Evolutionary conservation across 2,113 vertebrate species (phyloP), one percentile per base, ranked within the genome.

Genomic region (Megaleporinus macrocephalus): DNA sequence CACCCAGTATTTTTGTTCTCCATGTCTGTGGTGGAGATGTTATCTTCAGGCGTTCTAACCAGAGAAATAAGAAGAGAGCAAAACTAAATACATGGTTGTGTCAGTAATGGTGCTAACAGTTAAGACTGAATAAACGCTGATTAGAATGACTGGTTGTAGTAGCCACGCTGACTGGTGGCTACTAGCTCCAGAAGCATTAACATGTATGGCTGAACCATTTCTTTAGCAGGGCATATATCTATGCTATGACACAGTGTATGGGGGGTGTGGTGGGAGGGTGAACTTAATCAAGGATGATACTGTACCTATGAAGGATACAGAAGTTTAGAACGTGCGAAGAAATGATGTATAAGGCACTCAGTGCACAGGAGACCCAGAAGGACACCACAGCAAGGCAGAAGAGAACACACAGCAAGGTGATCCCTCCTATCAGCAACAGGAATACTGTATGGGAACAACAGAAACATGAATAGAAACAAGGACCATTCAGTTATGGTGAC

Each of bases 221-320:
- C 3, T 55, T 57, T 22, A 57, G 6, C 18, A 68, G 29, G 33
- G 30, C 20, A 22, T 36, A 41, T 68, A 20, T 22, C 16, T 41
- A 12, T 12, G 30, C 14, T 27, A 36, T 55, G 53, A 24, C 7
- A 20, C 26, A 30, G 59, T 26, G 13, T 16, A n/a, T 29, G 51
- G 5, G 1, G 70, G 10, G 20, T 47, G 41, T 44, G 41, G 55
- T 59, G n/a, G 18, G 12, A 41, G 16, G 3, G 15, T 65, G 15
- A 72, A 24, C 18, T 7, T 51, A 61, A 0, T 16, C 24, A 41
- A 76, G 14, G 22, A 13, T 24, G 41, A 30, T 51, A 33, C 41
- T 41, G 53, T 89, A 89, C 93, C 89, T 90, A 63, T 88, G 79
- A 68, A 90, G 75, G 85, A 86, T 88, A 87, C 91, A 94, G 81